These are phyloP conservation scores for Melikaiella ostensackeni DNA, from an alignment of 2,888 invertebrate species.

Conservation along the genomic window DNA sequence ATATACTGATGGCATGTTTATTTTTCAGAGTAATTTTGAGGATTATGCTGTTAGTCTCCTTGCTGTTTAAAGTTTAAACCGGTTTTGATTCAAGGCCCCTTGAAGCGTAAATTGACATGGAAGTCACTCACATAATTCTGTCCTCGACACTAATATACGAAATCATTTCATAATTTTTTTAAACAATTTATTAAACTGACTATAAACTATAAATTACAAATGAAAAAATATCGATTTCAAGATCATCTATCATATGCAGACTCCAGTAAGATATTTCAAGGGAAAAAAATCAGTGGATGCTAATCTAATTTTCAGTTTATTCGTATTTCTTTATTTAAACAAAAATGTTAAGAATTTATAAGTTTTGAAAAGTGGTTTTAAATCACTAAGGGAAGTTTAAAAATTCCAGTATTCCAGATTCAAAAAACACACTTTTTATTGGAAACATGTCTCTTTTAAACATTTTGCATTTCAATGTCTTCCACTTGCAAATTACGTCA, in stretches of 20 bases:
- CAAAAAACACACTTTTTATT: too few relatives aligned
- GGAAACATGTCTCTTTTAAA: too few relatives aligned
- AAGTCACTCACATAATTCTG: conserved; percentile 25
- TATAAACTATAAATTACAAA: too few relatives aligned
- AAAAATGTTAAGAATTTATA: not conserved
- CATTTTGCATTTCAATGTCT: not conserved
- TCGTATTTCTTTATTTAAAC: not conserved
- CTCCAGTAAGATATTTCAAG: too few relatives aligned
- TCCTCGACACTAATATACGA: conserved; percentile 12
- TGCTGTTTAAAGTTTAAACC: conserved; percentile 19
- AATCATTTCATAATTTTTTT: not conserved
- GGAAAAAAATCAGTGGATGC: too few relatives aligned
- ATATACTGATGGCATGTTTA: not conserved
- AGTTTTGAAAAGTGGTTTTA: not conserved
- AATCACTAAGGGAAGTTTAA: not conserved
- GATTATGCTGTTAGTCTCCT: not conserved
- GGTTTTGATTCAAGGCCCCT: conserved; percentile 27
- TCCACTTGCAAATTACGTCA: not conserved
- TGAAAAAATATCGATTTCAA: too few relatives aligned
- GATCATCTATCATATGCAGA: too few relatives aligned
- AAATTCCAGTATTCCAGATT: not conserved
- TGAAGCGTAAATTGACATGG: conserved; percentile 25
- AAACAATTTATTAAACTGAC: not conserved
- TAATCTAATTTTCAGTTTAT: too few relatives aligned
- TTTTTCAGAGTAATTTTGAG: not conserved